Evolutionary conservation across 1,140 invertebrate species (phyloP).

Genomic region (Tetramorium simillimum): DNA sequence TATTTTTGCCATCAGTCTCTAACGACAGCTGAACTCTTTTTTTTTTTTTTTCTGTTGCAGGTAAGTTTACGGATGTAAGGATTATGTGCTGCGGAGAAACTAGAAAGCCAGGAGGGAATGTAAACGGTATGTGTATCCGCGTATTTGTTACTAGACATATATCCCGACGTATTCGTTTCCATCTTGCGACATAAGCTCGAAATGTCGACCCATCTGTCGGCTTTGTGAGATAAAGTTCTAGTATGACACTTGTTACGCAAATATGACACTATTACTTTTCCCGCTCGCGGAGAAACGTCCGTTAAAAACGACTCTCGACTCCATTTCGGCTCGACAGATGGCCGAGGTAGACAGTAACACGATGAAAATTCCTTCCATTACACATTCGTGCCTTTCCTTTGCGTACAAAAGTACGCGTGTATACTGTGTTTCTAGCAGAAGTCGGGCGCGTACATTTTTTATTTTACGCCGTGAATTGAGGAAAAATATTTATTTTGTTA

Average conservation of each 20-base stretch:
- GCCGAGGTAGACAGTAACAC: conserved; percentile 24
- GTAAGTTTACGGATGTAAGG: conserved; percentile 57
- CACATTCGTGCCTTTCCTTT: not conserved
- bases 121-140: conserved; percentile 37
- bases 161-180: conserved; percentile 69
- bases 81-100: conserved; percentile 3
- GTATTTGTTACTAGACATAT: conserved; percentile 41
- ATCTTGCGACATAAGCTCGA: conserved; percentile 76
- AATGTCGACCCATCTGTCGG: conserved; percentile 80
- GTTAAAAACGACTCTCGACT: conserved; percentile 70
- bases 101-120: conserved; percentile 23
- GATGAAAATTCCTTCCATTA: conserved; percentile 34
- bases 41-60: conserved; percentile 64
- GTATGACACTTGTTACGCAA: conserved; percentile 82
- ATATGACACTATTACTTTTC: conserved; percentile 80
- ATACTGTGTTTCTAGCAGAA: not conserved
- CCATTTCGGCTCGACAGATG: conserved; percentile 21
- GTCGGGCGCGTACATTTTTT: not conserved
- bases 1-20: not conserved
- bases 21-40: not conserved
- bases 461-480: not conserved
- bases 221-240: conserved; percentile 79
- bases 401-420: not conserved
- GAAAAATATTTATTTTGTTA: not conserved
- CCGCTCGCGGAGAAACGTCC: conserved; percentile 53